Conservation (phyloP, 2,888 invertebrate genomes). For the Linnaemya tessellans region DNA sequence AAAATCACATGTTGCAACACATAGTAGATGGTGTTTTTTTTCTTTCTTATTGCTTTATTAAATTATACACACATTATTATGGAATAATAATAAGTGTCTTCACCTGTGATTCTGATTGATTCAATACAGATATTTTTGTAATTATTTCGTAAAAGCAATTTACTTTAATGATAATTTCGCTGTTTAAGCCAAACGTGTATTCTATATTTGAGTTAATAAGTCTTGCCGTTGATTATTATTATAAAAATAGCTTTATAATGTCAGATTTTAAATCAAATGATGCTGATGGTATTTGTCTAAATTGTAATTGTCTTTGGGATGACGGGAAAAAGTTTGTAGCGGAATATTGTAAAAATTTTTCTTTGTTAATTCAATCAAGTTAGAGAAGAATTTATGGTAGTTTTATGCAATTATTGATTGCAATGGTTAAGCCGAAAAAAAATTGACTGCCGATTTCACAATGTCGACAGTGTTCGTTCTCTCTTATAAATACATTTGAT, state of each 20-base stretch:
- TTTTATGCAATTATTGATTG: not conserved
- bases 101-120: conserved; percentile 16
- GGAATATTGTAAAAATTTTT: not conserved
- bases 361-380: not conserved
- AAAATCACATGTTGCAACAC: conserved; percentile 15
- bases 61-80: conserved; percentile 35
- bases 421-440: not conserved
- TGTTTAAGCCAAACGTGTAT: conserved; percentile 7
- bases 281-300: conserved; percentile 19
- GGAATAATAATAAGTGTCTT: conserved; percentile 39
- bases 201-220: not conserved
- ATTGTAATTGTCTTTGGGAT: not conserved
- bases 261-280: not conserved
- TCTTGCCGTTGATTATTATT: not conserved
- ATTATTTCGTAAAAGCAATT: conserved; percentile 12
- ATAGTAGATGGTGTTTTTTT: conserved; percentile 12
- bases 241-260: conserved; percentile 25
- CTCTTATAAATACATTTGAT: no score
- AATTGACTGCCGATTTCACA: no score
- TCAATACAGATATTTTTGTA: conserved; percentile 45
- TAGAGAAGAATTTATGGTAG: not conserved
- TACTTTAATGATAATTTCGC: conserved; percentile 40
- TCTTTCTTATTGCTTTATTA: not conserved
- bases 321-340: not conserved
- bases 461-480: no score